Percentiles rank a stretch among this genome's conserved stretches.
Conservation (phyloP, 2,113 vertebrate genomes). For the Vulpes vulpes region DNA sequence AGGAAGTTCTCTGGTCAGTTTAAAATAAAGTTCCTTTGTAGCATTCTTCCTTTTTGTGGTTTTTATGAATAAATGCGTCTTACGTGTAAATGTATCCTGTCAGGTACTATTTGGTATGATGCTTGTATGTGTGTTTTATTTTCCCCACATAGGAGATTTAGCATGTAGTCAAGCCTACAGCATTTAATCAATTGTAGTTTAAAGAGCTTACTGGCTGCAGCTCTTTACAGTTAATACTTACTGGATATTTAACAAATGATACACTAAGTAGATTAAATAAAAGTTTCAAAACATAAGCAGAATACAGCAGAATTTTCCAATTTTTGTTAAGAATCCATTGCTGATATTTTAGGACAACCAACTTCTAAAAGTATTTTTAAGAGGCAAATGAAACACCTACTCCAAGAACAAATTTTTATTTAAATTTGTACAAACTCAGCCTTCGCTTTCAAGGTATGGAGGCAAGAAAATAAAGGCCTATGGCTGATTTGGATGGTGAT, state of each 20-base stretch:
- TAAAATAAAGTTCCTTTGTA: background rate
- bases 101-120: background rate
- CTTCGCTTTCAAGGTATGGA: constrained; percentile 34
- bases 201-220: background rate
- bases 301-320: constrained; percentile 21
- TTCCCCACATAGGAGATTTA: background rate
- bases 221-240: constrained; percentile 31
- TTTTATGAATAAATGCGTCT: constrained; percentile 40
- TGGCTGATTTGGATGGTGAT: background rate
- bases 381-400: constrained; percentile 41
- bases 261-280: constrained; percentile 37
- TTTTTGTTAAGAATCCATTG: constrained; percentile 9
- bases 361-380: background rate
- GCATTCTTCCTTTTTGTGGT: constrained; percentile 2
- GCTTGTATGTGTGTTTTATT: background rate
- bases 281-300: background rate
- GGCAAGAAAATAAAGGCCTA: constrained; percentile 24
- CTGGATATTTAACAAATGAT: background rate
- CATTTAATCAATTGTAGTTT: constrained; percentile 2
- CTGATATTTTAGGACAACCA: constrained; percentile 21
- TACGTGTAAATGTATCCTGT: constrained; percentile 3
- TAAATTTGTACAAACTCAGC: constrained; percentile 3
- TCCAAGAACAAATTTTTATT: constrained; percentile 45
- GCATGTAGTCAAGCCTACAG: background rate
- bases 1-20: background rate